phyloP scores from a whole-genome alignment of 1,140 invertebrate genomes.

The Drosophila navojoa region DNA sequence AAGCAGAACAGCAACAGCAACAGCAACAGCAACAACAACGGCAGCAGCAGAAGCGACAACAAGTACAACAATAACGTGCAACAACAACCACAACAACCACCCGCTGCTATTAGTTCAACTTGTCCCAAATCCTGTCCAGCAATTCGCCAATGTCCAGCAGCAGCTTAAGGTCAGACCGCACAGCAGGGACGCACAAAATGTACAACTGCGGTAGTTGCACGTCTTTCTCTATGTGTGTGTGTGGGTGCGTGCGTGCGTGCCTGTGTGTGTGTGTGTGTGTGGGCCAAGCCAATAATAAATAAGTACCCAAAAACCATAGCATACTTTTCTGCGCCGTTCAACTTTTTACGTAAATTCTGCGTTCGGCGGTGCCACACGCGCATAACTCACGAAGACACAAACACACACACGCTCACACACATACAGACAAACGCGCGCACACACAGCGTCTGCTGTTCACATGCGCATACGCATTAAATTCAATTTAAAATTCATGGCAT shows the following conservation, averaged over 20 bases:
- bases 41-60: background rate
- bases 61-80: slow-evolving; percentile 4
- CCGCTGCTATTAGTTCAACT: slow-evolving; percentile 72
- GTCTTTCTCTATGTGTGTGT: slow-evolving; percentile 20
- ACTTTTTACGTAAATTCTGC: slow-evolving; percentile 74
- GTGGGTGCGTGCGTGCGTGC: slow-evolving; percentile 17
- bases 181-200: slow-evolving; percentile 34
- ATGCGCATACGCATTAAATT: slow-evolving; percentile 76
- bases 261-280: slow-evolving; percentile 28
- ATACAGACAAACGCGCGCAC: background rate
- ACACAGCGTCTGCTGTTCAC: slow-evolving; percentile 24
- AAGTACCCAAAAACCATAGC: slow-evolving; percentile 70
- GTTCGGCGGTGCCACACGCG: slow-evolving; percentile 41
- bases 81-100: slow-evolving; percentile 14
- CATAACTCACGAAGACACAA: background rate
- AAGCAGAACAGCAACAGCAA: slow-evolving; percentile 53
- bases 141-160: slow-evolving; percentile 49
- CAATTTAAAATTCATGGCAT: slow-evolving; percentile 82
- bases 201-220: slow-evolving; percentile 4
- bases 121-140: slow-evolving; percentile 57
- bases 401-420: background rate
- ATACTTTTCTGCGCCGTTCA: slow-evolving; percentile 69
- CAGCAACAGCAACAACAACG: slow-evolving; percentile 21
- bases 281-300: slow-evolving; percentile 72
- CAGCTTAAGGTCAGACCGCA: slow-evolving; percentile 54